Evolutionary conservation across 2,113 vertebrate genomes (phyloP).

Genomic region (Calcarius ornatus): DNA sequence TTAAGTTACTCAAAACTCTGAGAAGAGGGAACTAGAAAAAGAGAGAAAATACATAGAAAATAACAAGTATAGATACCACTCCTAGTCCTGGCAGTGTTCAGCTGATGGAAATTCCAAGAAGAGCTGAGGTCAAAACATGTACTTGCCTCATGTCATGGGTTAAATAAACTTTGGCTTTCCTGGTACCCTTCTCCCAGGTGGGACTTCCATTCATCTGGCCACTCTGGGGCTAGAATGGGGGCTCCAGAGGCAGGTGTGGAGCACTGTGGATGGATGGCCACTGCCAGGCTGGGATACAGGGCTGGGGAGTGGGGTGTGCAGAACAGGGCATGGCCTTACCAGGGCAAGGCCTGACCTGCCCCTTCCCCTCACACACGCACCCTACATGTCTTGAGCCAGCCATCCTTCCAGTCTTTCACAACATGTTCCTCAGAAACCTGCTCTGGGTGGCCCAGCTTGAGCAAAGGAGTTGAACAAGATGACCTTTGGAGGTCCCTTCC

Average conservation of each 20-base stretch:
- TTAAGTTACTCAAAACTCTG: background rate
- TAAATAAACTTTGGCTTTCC: background rate
- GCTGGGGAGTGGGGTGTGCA: background rate
- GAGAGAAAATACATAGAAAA: background rate
- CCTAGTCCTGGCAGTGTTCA: background rate
- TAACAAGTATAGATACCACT: background rate
- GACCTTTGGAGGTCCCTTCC: background rate
- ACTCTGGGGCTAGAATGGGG: too few species aligned
- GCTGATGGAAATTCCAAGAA: background rate
- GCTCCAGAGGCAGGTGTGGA: background rate
- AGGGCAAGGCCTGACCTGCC: background rate
- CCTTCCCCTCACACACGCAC: background rate
- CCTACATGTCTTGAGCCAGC: too few species aligned
- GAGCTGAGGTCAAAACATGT: background rate
- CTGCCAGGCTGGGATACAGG: background rate
- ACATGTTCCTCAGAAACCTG: background rate
- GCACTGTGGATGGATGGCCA: background rate
- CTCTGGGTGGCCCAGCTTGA: background rate
- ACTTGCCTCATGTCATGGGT: background rate
- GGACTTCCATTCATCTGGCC: background rate
- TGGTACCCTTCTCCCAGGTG: background rate
- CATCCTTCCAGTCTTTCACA: background rate
- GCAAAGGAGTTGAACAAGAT: background rate
- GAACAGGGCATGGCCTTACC: background rate
- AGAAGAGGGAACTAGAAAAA: background rate